phyloP scores from a whole-genome alignment of 2,113 vertebrate genomes.

The Pao palembangensis region DNA sequence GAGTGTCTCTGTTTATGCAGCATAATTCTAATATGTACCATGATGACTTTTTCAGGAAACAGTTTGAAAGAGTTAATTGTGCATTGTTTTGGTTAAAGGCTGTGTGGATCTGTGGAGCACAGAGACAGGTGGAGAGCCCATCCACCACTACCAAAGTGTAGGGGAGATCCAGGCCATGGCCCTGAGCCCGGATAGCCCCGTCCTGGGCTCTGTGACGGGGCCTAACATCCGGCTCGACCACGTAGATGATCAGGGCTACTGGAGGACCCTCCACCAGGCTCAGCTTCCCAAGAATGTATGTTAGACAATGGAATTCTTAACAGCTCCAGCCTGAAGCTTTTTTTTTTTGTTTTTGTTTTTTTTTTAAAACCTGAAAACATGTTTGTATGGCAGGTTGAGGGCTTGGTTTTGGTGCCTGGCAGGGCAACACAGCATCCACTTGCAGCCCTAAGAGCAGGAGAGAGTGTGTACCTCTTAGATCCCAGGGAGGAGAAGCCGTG shows the following conservation, averaged over 20 bases:
- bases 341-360: neutral
- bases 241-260: constrained; percentile 80
- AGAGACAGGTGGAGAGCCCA: constrained; percentile 78
- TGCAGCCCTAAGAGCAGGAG: constrained; percentile 79
- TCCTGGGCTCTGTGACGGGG: constrained; percentile 79
- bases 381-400: constrained; percentile 77
- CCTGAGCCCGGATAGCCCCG: constrained; percentile 71
- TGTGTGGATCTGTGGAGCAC: constrained; percentile 89
- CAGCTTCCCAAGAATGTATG: constrained; percentile 86
- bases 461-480: constrained; percentile 82
- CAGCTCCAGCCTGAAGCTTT: no score
- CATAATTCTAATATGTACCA: no score
- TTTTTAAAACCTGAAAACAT: constrained; percentile 1
- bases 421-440: constrained; percentile 67
- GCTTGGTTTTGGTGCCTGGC: constrained; percentile 80
- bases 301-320: constrained; percentile 7
- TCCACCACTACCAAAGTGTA: constrained; percentile 83
- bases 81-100: constrained; percentile 60
- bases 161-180: constrained; percentile 80
- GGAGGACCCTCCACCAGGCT: constrained; percentile 76
- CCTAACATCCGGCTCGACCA: constrained; percentile 79
- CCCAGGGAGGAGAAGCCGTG: constrained; percentile 67
- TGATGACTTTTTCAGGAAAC: no score
- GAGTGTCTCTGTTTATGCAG: constrained; percentile 43
- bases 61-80: no score